These are phyloP conservation scores for Mythimna impura DNA, from an alignment of 2,888 invertebrate species.

Conservation along the genomic window DNA sequence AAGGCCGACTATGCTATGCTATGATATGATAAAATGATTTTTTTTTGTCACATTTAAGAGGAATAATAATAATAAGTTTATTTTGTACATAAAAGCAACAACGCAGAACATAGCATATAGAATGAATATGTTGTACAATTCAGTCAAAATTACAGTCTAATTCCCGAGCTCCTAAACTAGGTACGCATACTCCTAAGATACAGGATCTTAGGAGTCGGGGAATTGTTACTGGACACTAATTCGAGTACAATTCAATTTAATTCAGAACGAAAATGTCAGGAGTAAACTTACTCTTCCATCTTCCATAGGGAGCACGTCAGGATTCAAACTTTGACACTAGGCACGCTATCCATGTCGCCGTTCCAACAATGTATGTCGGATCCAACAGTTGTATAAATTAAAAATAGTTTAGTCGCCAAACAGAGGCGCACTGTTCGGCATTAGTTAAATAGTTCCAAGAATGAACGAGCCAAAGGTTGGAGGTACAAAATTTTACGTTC, in stretches of 20 bases:
- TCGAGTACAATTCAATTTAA: slow-evolving; percentile 9
- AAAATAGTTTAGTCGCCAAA: slow-evolving; percentile 64
- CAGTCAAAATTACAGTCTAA: too few relatives aligned
- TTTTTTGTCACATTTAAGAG: slow-evolving; percentile 1
- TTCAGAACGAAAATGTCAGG: background rate
- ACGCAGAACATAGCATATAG: too few relatives aligned
- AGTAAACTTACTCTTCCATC: background rate
- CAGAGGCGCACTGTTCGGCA: slow-evolving; percentile 30
- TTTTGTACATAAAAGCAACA: too few relatives aligned
- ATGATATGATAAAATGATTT: background rate
- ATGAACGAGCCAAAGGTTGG: slow-evolving; percentile 47
- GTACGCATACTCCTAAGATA: too few relatives aligned
- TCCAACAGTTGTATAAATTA: slow-evolving; percentile 56
- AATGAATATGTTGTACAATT: too few relatives aligned
- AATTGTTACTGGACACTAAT: background rate
- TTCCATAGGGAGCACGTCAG: slow-evolving; percentile 10
- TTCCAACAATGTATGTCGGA: slow-evolving; percentile 51
- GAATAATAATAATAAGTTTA: background rate
- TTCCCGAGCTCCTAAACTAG: too few relatives aligned
- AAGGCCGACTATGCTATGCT: too few relatives aligned
- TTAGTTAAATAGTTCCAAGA: slow-evolving; percentile 56
- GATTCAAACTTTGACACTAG: slow-evolving; percentile 31
- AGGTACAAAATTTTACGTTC: slow-evolving; percentile 38
- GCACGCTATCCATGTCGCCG: slow-evolving; percentile 30
- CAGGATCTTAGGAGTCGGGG: too few relatives aligned